Conservation (phyloP, 2,113 vertebrate species). For the Myotis yumanensis region DNA sequence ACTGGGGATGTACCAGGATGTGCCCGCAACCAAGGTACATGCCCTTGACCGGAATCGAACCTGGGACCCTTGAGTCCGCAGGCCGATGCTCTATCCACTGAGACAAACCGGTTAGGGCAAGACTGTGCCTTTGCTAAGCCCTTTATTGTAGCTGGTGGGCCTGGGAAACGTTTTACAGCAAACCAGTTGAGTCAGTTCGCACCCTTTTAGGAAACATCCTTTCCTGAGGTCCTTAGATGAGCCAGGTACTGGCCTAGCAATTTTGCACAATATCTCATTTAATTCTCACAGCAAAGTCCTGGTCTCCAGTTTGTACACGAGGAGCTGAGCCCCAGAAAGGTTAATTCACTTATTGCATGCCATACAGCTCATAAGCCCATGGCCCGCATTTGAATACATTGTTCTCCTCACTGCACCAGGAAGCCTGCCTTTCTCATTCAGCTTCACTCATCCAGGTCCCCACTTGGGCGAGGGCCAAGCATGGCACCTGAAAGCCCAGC, state of each 20-base stretch:
- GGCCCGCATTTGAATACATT: not conserved
- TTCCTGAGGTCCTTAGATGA: not conserved
- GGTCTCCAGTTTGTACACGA: not conserved
- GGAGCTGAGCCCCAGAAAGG: not conserved
- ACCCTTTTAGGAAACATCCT: not conserved
- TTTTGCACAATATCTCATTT: not conserved
- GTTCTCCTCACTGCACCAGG: not conserved
- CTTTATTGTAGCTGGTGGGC: not conserved
- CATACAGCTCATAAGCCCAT: rapidly evolving
- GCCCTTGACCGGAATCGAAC: too few relatives aligned
- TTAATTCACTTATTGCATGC: not conserved
- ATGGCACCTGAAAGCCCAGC: not conserved
- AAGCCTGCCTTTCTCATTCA: not conserved
- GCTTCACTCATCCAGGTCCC: not conserved
- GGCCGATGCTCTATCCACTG: too few relatives aligned
- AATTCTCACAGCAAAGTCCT: not conserved
- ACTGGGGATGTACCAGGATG: too few relatives aligned
- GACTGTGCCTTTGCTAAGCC: not conserved
- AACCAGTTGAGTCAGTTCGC: not conserved
- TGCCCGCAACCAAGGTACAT: too few relatives aligned
- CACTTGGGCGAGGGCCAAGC: not conserved
- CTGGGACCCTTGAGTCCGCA: too few relatives aligned
- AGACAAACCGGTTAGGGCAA: too few relatives aligned
- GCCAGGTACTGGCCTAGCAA: not conserved
- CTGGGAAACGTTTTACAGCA: not conserved